phyloP scores from a whole-genome alignment of 2,888 invertebrate genomes.

The Erebia epiphron region DNA sequence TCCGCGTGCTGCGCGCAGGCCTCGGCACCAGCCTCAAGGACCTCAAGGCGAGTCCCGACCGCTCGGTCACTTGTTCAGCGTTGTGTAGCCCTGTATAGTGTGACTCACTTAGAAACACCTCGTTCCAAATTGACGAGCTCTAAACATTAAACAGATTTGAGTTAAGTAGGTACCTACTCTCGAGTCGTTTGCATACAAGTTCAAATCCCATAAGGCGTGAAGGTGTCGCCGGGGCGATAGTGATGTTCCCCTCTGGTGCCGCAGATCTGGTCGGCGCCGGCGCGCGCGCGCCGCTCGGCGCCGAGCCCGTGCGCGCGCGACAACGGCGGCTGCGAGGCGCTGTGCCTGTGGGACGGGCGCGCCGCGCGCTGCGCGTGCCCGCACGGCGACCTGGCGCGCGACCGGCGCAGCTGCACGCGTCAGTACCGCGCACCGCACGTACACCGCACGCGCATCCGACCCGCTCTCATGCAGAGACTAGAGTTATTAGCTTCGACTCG shows the following conservation, averaged over 20 bases:
- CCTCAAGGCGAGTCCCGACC: constrained; percentile 73
- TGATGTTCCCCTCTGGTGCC: background rate
- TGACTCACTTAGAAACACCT: too few relatives aligned
- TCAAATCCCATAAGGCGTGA: too few relatives aligned
- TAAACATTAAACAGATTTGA: too few relatives aligned
- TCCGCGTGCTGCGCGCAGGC: constrained; percentile 79
- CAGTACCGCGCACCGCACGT: constrained; percentile 85
- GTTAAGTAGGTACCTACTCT: too few relatives aligned
- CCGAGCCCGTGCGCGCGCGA: constrained; percentile 84
- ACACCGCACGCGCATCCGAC: constrained; percentile 93
- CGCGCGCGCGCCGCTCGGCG: constrained; percentile 66
- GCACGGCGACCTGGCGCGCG: constrained; percentile 87
- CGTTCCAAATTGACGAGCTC: too few relatives aligned
- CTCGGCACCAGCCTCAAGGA: constrained; percentile 88
- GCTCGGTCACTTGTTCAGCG: too few relatives aligned
- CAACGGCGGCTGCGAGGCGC: constrained; percentile 84
- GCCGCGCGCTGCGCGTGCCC: constrained; percentile 90
- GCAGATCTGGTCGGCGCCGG: constrained; percentile 57
- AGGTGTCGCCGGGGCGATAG: too few relatives aligned
- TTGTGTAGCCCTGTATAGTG: too few relatives aligned
- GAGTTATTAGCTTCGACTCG: too few relatives aligned
- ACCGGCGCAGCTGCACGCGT: constrained; percentile 86
- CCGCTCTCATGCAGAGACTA: background rate
- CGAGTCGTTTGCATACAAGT: too few relatives aligned
- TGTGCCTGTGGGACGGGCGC: constrained; percentile 90